Conservation (phyloP, 2,113 vertebrate species). For the Silurus meridionalis region DNA sequence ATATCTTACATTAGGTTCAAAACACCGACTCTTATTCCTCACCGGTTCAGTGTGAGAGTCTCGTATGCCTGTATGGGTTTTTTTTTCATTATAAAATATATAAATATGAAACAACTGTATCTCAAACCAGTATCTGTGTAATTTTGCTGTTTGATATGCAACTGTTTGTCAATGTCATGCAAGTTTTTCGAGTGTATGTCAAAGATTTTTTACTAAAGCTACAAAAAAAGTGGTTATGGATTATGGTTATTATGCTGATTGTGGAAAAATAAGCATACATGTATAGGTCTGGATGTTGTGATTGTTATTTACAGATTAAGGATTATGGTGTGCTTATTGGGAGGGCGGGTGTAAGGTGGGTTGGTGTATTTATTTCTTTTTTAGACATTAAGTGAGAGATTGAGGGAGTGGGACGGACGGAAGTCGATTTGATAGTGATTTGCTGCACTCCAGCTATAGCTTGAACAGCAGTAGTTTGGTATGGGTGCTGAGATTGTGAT, state of each 20-base stretch:
- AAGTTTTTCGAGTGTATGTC: slow-evolving; percentile 38
- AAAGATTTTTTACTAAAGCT: slow-evolving; percentile 38
- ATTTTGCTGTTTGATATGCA: slow-evolving; percentile 60
- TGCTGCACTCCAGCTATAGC: not conserved
- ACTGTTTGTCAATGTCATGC: slow-evolving; percentile 56
- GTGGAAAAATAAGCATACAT: slow-evolving; percentile 32
- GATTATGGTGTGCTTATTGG: not conserved
- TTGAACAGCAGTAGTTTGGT: not conserved
- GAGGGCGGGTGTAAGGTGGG: slow-evolving; percentile 13
- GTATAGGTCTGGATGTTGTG: slow-evolving; percentile 42
- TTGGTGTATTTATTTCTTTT: slow-evolving; percentile 43
- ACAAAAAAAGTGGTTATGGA: slow-evolving; percentile 16
- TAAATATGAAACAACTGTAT: slow-evolving; percentile 48
- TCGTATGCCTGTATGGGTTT: slow-evolving; percentile 43
- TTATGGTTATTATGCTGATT: slow-evolving; percentile 11
- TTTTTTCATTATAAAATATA: slow-evolving; percentile 15
- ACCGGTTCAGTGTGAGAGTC: not conserved
- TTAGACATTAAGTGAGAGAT: slow-evolving; percentile 2
- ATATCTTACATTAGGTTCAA: slow-evolving; percentile 11
- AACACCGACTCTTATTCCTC: slow-evolving; percentile 2
- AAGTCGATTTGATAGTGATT: not conserved
- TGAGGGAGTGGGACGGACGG: not conserved
- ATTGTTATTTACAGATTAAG: slow-evolving; percentile 37
- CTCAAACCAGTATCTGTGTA: slow-evolving; percentile 44
- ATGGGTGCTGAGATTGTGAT: slow-evolving; percentile 19